phyloP scores from a whole-genome alignment of 2,797 vertebrate genomes.

The Gymnopithys bicolor region DNA sequence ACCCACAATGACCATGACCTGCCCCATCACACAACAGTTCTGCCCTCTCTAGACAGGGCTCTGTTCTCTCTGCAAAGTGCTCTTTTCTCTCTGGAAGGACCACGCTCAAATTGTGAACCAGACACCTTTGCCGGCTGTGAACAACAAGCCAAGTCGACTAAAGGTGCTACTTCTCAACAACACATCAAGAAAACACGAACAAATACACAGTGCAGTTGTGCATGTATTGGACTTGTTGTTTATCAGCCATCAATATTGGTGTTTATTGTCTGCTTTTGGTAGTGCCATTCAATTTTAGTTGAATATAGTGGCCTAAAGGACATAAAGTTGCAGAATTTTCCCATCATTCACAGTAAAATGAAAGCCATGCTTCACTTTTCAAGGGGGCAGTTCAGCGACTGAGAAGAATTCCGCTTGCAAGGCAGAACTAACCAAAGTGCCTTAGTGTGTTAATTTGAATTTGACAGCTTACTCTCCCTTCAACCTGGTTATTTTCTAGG shows the following conservation, averaged over 20 bases:
- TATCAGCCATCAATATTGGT: accelerated
- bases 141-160: background rate
- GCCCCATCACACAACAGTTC: background rate
- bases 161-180: background rate
- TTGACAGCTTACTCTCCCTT: background rate
- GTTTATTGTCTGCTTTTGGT: background rate
- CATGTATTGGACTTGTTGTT: accelerated
- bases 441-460: background rate
- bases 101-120: background rate
- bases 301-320: background rate
- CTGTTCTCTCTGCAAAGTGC: too few species aligned
- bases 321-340: background rate
- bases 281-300: background rate
- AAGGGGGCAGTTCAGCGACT: background rate
- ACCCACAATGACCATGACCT: background rate
- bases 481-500: background rate
- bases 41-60: background rate
- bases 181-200: background rate
- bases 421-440: background rate
- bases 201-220: background rate
- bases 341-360: background rate
- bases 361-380: background rate
- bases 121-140: background rate
- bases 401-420: background rate
- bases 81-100: background rate